Evolutionary conservation across 2,797 vertebrate genomes (phyloP), one percentile per base, ranked within the genome.

Genomic region (Hypotaenidia okinawae): DNA sequence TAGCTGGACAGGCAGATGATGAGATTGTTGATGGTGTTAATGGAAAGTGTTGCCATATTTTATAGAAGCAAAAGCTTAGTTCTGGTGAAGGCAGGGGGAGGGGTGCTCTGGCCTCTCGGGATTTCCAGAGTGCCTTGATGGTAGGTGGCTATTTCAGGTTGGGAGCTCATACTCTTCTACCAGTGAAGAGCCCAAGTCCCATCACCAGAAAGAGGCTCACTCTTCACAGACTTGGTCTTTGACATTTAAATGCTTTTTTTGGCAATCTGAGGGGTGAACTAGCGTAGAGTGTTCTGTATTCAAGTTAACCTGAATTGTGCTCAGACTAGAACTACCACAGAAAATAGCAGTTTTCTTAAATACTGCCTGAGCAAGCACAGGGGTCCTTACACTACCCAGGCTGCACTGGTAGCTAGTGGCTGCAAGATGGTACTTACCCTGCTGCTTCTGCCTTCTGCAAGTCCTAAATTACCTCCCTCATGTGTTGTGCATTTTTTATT

Each of bases 91-190:
- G 33, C 11, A 12, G 37, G 37, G 37, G 37, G 37, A 41, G 17
- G 23, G 1, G 2, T 66, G 23, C 4, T 73, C 8, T 59, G 1
- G 3, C 0, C 0, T 78, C 11, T 30, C 18, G 23, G 4, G 3
- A 1, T 52, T 72, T 66, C 10, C 3, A 22, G 14, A 37, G 7
- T 51, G 37, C 11, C 5, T 52, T 86, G 16, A 5, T 57, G 41
- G 22, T 30, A 35, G 16, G 11, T 70, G 32, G 5, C 9, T 72
- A 0, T 35, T 91, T 89, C 13, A 52, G n/a, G 8, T 25, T 90
- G 28, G 21, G 8, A 63, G 25, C 6, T 49, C n/a, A 47, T 83
- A 24, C 1, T 52, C 16, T 70, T 52, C 28, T 47, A 3, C 7
- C 59, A 28, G 22, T 47, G 21, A 45, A 80, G 12, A 74, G 4